Percentiles rank a stretch among this genome's conserved stretches.
phyloP scores from a whole-genome alignment of 1,140 invertebrate species.

The Palaemon carinicauda region DNA sequence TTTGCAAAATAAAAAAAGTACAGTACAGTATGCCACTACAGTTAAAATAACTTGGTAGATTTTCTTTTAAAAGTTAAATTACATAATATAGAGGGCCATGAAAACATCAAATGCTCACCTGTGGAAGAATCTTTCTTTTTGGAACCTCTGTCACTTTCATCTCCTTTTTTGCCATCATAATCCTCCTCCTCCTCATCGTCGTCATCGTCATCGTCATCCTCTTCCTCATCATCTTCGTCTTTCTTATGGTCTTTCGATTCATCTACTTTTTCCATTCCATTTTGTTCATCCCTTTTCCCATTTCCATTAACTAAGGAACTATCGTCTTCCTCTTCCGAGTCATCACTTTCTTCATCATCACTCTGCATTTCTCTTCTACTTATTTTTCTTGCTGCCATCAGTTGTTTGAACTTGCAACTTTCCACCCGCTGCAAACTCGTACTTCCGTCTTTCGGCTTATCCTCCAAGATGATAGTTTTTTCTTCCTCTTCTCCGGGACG shows the following conservation, averaged over 20 bases:
- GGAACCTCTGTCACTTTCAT: conserved; percentile 62
- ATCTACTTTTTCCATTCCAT: conserved; percentile 14
- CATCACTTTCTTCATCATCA: conserved; percentile 43
- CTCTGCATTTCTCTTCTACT: conserved; percentile 24
- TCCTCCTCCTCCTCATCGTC: conserved; percentile 52
- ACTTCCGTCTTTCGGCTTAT: not conserved
- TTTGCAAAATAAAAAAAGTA: too few relatives aligned
- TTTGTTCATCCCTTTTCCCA: not conserved
- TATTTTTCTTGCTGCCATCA: conserved; percentile 51
- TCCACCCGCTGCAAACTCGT: conserved; percentile 1
- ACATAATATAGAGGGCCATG: too few relatives aligned
- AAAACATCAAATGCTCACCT: conserved; percentile 45
- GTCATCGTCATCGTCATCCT: conserved; percentile 28
- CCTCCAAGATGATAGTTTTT: not conserved
- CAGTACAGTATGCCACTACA: too few relatives aligned
- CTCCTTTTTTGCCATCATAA: conserved; percentile 59
- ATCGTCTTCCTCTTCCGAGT: conserved; percentile 51
- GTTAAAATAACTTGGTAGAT: too few relatives aligned
- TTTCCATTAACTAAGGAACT: conserved; percentile 13
- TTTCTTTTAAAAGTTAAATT: too few relatives aligned
- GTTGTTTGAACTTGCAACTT: conserved; percentile 51
- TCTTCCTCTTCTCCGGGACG: conserved; percentile 49
- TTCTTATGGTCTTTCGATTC: conserved; percentile 27
- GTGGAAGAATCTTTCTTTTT: conserved; percentile 47
- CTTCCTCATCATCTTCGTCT: conserved; percentile 55